phyloP scores from a whole-genome alignment of 2,888 invertebrate species.

The Pseudococcus jackbeardsleyi region DNA sequence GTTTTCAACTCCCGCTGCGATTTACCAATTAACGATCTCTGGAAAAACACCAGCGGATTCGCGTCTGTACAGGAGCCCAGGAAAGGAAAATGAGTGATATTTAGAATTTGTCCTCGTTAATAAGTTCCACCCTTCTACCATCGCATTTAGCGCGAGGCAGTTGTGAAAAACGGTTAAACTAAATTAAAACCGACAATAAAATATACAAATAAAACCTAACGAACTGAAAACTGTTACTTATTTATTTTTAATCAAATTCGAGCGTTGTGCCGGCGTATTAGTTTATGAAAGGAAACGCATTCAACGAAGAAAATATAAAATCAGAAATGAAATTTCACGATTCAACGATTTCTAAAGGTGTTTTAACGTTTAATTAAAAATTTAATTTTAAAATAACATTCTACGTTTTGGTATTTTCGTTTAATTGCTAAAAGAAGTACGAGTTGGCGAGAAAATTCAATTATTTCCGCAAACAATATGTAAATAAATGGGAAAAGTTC shows the following conservation, averaged over 20 bases:
- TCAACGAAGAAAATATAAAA: conserved; percentile 51
- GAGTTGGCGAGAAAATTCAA: conserved; percentile 14
- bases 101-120: conserved; percentile 55
- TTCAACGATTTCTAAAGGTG: conserved; percentile 47
- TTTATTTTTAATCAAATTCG: conserved; percentile 61
- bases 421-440: conserved; percentile 32
- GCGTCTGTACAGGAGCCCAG: neutral
- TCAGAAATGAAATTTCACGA: conserved; percentile 53
- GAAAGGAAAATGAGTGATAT: conserved; percentile 27
- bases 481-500: conserved; percentile 48
- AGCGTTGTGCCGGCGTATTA: conserved; percentile 52
- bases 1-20: conserved; percentile 54
- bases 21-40: conserved; percentile 50
- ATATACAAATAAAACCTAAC: conserved; percentile 58
- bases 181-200: conserved; percentile 59
- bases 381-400: conserved; percentile 56
- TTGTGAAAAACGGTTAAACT: conserved; percentile 50
- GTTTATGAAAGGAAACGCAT: conserved; percentile 40
- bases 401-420: conserved; percentile 29
- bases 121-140: conserved; percentile 18
- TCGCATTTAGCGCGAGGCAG: neutral
- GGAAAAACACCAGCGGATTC: conserved; percentile 37
- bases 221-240: conserved; percentile 58
- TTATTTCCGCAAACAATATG: conserved; percentile 41
- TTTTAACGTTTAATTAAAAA: conserved; percentile 52